These are phyloP conservation scores for Huso huso DNA, from an alignment of 2,797 vertebrate genomes.

Conservation along the genomic window DNA sequence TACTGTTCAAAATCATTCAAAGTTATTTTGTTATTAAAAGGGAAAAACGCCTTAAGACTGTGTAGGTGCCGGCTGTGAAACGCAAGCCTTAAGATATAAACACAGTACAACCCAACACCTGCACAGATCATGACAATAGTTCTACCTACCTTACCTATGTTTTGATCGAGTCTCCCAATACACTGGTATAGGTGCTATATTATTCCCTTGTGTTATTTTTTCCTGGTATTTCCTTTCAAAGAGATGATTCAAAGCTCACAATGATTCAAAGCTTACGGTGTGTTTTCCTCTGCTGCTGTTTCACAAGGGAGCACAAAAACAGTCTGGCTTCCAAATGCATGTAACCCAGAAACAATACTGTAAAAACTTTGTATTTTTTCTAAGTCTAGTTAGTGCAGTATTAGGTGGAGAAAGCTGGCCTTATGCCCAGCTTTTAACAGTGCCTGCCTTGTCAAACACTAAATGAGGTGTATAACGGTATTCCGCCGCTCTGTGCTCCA, in stretches of 20 bases:
- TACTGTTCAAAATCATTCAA: no score
- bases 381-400: constrained; percentile 52
- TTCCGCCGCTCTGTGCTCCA: constrained; percentile 55
- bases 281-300: constrained; percentile 14
- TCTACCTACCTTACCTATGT: constrained; percentile 13
- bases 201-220: constrained; percentile 13
- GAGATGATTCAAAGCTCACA: not conserved
- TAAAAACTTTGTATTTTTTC: constrained; percentile 31
- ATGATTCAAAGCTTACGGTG: no score
- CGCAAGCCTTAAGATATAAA: no score
- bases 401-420: constrained; percentile 70
- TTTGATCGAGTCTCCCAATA: constrained; percentile 9
- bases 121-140: constrained; percentile 4
- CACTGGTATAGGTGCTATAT: not conserved
- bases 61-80: no score
- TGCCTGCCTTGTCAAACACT: constrained; percentile 77
- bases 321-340: constrained; percentile 19
- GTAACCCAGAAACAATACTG: constrained; percentile 24
- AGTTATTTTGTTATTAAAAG: no score
- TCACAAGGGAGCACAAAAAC: constrained; percentile 24
- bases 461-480: constrained; percentile 70
- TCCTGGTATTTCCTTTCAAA: constrained; percentile 6
- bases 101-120: no score
- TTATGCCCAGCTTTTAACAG: constrained; percentile 73
- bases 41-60: no score